Evolutionary conservation across 2,888 invertebrate species (phyloP), one percentile per base, ranked within the genome.

Genomic region (Palloptera scutellata): DNA sequence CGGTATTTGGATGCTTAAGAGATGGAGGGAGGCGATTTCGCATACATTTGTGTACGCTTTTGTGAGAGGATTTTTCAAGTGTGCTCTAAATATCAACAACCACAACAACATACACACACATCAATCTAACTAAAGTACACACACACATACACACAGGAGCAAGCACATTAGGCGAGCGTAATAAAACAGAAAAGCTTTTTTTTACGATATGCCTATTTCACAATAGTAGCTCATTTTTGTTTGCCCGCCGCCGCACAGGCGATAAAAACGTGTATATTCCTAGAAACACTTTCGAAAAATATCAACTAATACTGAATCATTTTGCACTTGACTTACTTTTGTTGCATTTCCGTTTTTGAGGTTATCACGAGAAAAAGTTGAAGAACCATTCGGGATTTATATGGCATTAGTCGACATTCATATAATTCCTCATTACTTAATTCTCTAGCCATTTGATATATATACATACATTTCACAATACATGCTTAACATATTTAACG

Each of bases 1-100:
- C 72, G 71, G 73, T 64, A 64, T 64, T 40, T 66, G 62, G 61
- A 67, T n/a, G 68, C 69, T 54, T 13, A 20, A 61, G 10, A 4
- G 8, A 40, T n/a, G 55, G 53, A 53, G 19, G 68, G 66, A 74
- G 74, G 78, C 74, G 69, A 70, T 40, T 13, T 64, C 45, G 67
- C 53, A 68, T 55, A 41, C 19, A 20, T 15, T 45, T 19, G 51
- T n/a, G 13, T 10, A 19, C 10, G 41, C 41, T 13, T 13, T 40
- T 9, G 41, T 12, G 13, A 57, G 13, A 53, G 13, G 17, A 11
- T 15, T 17, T 53, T 19, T 53, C 53, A 53, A 53, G 53, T 53
- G 48, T 48, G 53, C 53, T 53, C 3, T 15, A 19, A 17, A 17
- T 19, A 17, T 9, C 19, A 53, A 53, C 17, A 53, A 15, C 19